Evolutionary conservation across 2,797 vertebrate genomes (phyloP), one percentile per base, ranked within the genome.

Genomic region (Euphonia xanthogaster): DNA sequence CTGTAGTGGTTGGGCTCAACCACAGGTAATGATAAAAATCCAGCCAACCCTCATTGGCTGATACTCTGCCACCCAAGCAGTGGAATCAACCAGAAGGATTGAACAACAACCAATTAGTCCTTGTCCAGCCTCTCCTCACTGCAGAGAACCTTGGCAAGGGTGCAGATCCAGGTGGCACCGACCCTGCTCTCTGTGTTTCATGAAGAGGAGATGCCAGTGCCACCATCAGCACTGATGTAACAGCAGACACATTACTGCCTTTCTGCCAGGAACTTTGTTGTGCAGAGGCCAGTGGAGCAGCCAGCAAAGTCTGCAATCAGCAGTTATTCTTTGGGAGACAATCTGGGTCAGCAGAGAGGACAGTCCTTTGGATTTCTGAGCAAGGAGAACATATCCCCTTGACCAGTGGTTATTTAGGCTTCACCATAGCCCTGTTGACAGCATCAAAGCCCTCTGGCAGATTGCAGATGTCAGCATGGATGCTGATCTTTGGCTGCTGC

Each of bases 401-500:
- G 18, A 91, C 51, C 65, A 82, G n/a, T 55, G 81, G 54, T 82
- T 85, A 54, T 85, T 92, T 65, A 67, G 68, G 50, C 51, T 76
- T 72, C 39, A 48, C 77, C 74, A 39, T 61, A 75, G 10, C 35
- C 30, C 63, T 67, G 14, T 17, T 80, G 67, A 67, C 42, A 71
- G 10, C 53, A 79, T 86, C 70, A 82, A 87, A 92, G 53, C 61
- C 62, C 90, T 77, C 58, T 81, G 87, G 62, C 72, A 93, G 85
- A 82, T 58, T 77, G 78, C 78, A 73, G 50, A 76, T 5, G 0
- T 95, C 89, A 94, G 76, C 89, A 77, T 42, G 79, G 78, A 86
- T 76, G 65, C 67, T 92, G 94, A 60, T 87, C 83, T 90, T 91
- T 88, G 91, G 61, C 62, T 92, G 80, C 53, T 68, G 31, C 83